These are phyloP conservation scores for Antennarius striatus DNA, from an alignment of 2,113 vertebrate species.

Conservation along the genomic window DNA sequence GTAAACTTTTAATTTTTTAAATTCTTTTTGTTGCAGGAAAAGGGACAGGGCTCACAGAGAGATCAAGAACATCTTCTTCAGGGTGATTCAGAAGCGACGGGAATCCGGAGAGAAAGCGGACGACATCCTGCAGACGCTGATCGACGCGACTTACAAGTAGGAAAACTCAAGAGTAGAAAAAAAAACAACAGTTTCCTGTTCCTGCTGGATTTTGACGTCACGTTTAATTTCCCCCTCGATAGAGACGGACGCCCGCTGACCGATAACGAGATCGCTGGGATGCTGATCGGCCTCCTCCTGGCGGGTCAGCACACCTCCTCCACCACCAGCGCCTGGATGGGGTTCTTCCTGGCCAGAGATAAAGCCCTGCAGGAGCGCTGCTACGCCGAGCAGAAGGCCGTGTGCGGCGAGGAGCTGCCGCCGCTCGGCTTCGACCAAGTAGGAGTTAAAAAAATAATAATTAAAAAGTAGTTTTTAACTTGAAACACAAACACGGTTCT, in stretches of 20 bases:
- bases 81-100: slow-evolving; percentile 91
- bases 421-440: slow-evolving; percentile 90
- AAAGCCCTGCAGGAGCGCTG: slow-evolving; percentile 86
- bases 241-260: slow-evolving; percentile 86
- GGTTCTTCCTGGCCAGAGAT: slow-evolving; percentile 92
- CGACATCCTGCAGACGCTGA: slow-evolving; percentile 95
- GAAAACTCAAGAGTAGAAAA: slow-evolving; percentile 5
- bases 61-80: slow-evolving; percentile 94
- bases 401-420: slow-evolving; percentile 87
- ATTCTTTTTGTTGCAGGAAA: slow-evolving; percentile 73
- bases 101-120: slow-evolving; percentile 82
- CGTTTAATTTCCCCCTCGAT: not conserved
- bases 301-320: slow-evolving; percentile 98
- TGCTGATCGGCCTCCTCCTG: slow-evolving; percentile 94
- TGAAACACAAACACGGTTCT: not conserved
- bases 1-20: not conserved
- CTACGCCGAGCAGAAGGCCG: slow-evolving; percentile 87
- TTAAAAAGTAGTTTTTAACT: no score
- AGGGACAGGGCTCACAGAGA: slow-evolving; percentile 90
- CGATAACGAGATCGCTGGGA: slow-evolving; percentile 87
- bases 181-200: not conserved
- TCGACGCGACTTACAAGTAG: slow-evolving; percentile 96
- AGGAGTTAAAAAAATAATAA: not conserved
- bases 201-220: not conserved
- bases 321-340: slow-evolving; percentile 95